Conservation (phyloP, 2,797 vertebrate genomes). For the Semotilus atromaculatus region DNA sequence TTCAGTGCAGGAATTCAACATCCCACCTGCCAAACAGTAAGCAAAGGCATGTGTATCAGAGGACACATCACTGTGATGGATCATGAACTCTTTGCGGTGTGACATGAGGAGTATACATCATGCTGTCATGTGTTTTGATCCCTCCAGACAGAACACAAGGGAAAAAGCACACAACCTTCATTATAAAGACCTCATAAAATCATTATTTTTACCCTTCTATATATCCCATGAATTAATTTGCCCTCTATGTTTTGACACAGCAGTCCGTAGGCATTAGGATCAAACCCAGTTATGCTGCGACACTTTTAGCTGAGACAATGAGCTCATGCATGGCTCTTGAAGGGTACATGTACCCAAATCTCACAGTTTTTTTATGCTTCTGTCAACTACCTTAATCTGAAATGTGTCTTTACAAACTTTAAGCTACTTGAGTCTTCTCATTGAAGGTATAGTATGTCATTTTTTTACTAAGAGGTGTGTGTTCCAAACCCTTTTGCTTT, state of each 20-base stretch:
- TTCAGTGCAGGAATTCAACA: constrained; percentile 11
- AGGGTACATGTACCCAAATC: constrained; percentile 22
- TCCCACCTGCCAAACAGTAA: constrained; percentile 18
- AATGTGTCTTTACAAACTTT: neutral
- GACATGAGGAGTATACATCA: constrained; percentile 45
- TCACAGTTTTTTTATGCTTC: constrained; percentile 5
- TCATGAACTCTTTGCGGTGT: constrained; percentile 44
- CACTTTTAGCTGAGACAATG: constrained; percentile 61
- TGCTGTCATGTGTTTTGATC: constrained; percentile 41
- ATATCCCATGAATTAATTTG: constrained; percentile 60
- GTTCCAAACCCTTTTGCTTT: neutral
- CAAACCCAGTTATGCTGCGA: constrained; percentile 62
- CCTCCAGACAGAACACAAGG: constrained; percentile 29
- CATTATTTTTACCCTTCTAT: constrained; percentile 55
- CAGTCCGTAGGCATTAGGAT: constrained; percentile 63
- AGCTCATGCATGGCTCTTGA: constrained; percentile 39
- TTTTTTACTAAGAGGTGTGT: neutral
- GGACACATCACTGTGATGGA: constrained; percentile 50
- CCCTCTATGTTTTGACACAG: constrained; percentile 59
- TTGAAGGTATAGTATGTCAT: neutral
- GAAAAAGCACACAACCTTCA: constrained; percentile 63
- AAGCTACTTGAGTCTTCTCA: neutral
- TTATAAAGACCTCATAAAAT: constrained; percentile 63
- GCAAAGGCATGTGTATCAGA: constrained; percentile 34
- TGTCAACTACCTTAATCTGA: neutral